A percentile compares a stretch with the other conserved stretches of the same genome.
phyloP scores from a whole-genome alignment of 2,113 vertebrate species.

The Phocoena phocoena region DNA sequence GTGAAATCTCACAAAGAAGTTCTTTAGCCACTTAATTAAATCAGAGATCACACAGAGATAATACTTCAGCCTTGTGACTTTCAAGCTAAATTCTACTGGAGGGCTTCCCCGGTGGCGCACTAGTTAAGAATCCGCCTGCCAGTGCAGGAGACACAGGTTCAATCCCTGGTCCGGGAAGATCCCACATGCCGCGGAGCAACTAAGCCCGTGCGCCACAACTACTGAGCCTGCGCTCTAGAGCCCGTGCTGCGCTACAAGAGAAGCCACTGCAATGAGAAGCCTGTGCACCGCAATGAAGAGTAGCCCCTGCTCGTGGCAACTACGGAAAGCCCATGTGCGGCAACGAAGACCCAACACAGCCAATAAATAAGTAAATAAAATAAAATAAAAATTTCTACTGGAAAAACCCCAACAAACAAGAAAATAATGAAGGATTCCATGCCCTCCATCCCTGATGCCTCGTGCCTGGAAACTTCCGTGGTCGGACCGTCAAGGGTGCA shows the following conservation, averaged over 20 bases:
- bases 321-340: rapidly evolving
- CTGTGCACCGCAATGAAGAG: rapidly evolving
- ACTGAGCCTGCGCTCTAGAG: no score
- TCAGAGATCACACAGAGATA: not conserved
- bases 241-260: no score
- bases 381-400: not conserved
- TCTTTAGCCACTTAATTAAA: not conserved
- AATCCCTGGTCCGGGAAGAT: no score
- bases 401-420: not conserved
- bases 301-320: no score
- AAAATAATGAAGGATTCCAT: not conserved
- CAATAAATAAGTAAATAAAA: no score
- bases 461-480: not conserved
- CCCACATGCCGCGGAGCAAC: no score
- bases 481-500: not conserved
- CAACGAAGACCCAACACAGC: no score
- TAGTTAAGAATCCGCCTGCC: no score
- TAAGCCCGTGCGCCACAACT: no score
- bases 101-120: no score
- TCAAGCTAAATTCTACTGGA: not conserved
- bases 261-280: no score
- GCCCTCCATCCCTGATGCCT: not conserved
- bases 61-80: not conserved
- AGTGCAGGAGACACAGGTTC: no score
- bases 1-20: not conserved